These are phyloP conservation scores for Leptinotarsa texana DNA, from an alignment of 1,140 invertebrate species.

Conservation along the genomic window DNA sequence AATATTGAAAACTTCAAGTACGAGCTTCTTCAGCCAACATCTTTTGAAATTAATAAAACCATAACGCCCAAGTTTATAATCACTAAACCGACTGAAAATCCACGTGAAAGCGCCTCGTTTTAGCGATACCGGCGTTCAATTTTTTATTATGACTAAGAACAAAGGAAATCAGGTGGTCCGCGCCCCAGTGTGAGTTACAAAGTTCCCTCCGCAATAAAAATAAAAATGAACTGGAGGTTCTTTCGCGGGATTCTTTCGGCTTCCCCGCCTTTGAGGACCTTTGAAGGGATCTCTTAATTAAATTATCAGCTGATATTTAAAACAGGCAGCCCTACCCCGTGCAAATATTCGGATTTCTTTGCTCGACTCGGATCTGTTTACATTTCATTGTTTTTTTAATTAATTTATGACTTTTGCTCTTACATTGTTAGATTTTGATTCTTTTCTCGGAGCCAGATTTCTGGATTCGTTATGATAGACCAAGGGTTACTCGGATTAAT, in stretches of 20 bases:
- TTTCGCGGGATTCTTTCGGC: conserved; percentile 44
- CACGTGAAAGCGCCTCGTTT: conserved; percentile 37
- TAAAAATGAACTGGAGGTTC: conserved; percentile 36
- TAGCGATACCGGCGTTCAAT: conserved; percentile 13
- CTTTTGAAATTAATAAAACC: conserved; percentile 43
- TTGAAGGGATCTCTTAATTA: conserved; percentile 52
- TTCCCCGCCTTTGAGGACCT: conserved; percentile 46
- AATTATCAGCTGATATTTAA: conserved; percentile 55
- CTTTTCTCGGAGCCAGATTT: neutral
- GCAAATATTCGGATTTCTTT: conserved; percentile 49
- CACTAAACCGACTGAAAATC: conserved; percentile 41
- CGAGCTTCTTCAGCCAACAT: neutral
- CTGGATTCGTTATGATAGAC: neutral
- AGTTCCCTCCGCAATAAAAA: conserved; percentile 42
- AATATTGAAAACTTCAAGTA: neutral
- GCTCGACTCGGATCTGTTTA: conserved; percentile 24
- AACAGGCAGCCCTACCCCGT: conserved; percentile 43
- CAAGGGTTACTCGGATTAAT: neutral
- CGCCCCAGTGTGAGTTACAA: conserved; percentile 13
- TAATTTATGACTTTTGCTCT: conserved; percentile 27
- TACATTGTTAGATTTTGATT: conserved; percentile 23
- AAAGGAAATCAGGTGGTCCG: conserved; percentile 45
- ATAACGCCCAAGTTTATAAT: conserved; percentile 43
- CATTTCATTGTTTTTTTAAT: conserved; percentile 30
- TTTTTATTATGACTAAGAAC: conserved; percentile 38